Base-by-base conservation (phyloP, 2,113 vertebrate genomes). In the Ciconia maguari region DNA sequence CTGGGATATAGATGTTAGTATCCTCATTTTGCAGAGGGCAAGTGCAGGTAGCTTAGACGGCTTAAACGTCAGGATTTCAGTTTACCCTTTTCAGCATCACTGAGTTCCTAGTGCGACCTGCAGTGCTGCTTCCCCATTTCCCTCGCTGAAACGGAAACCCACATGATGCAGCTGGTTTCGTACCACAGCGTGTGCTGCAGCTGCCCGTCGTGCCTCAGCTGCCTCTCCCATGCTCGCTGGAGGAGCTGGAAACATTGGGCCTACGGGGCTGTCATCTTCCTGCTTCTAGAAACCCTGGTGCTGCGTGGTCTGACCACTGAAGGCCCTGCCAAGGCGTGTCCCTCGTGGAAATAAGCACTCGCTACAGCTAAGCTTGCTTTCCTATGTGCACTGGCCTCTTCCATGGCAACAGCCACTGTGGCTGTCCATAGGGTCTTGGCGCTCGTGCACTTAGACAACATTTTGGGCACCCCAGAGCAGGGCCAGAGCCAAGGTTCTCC, bases 161-260 rank as follows among this genome's bases (percentile, higher is more conserved):
- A 3, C 0, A 1, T 7, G 70, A 51, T 58, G 36, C 46, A 9
- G 30, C 27, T 20, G 41, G 51, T 54, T 65, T 16, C 0, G 0
- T 22, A 11, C 20, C 2, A 2, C 44, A 36, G 34, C 3, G 0
- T 1, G 0, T 32, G 55, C 27, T 13, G 1, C 26, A 8, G 22
- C 51, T 79, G 61, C 32, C 58, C 26, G 0, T 26, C 21, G 0
- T 22, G 13, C 9, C 27, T 42, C 69, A 2, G 16, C 20, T 57
- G 41, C 69, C 19, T 21, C 27, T 46, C 54, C 55, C 55, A 1
- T 16, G 32, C 21, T 84, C 41, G 0, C n/a, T 22, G 36, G 52
- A 17, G n/a, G 61, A 80, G 68, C 27, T 60, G 78, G 51, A 21
- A 79, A 42, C 9, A 30, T 16, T 15, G 0, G 17, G 18, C 20